Base-by-base conservation (phyloP, 2,797 vertebrate genomes). In the Poeciliopsis infans region DNA sequence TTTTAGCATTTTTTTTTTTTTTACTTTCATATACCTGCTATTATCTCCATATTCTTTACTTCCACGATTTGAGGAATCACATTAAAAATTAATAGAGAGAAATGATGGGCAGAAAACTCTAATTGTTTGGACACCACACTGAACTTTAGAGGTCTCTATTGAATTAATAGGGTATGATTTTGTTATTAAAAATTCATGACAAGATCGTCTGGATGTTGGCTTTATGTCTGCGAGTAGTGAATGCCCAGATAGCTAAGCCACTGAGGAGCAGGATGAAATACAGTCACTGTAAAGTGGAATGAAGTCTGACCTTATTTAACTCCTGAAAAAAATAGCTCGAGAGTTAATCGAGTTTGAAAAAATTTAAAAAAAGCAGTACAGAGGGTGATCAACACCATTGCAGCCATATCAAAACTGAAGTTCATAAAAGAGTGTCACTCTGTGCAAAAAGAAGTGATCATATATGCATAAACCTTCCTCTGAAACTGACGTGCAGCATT, bases 41-140 rank as follows among this genome's bases (percentile, higher is more conserved):
- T 88, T 86, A 85, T 86, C 82, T 83, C 74, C 47, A 45, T 75
- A 75, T 79, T 84, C 72, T 64, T 83, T 57, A 41, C 80, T 72
- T 74, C 76, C 70, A 79, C 84, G 69, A 64, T 84, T 86, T 77
- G 87, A 92, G 84, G 85, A 93, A 88, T 86, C 86, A 79, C 89
- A 94, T 95, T 93, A 93, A 95, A 95, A 93, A 95, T 95, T 90
- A 93, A 96, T 95, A 86, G 79, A 85, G 86, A 81, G 80, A 92
- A 93, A 88, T 92, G 93, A 95, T 88, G 90, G 93, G 85, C 85
- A 93, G 90, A 87, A 86, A 86, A 90, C 89, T 93, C 86, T 90
- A 94, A 95, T 95, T 95, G 95, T 95, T 95, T 94, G 92, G 89
- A 94, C 93, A 91, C 85, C 90, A 83, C 91, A 91, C 90, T 94